phyloP scores from a whole-genome alignment of 2,113 vertebrate genomes.

The Platanista minor region DNA sequence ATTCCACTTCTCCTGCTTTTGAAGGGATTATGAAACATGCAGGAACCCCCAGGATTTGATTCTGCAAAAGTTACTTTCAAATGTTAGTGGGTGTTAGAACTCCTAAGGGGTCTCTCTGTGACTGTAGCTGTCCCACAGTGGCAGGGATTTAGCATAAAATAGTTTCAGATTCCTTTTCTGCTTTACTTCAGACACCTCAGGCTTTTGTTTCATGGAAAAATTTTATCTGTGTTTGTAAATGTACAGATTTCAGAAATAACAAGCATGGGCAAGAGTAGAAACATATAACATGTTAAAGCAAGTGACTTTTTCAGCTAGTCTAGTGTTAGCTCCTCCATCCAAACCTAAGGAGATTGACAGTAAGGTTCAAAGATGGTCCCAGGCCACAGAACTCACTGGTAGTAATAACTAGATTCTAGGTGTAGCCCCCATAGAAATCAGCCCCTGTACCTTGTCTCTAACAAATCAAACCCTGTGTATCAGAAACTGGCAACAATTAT shows the following conservation, averaged over 20 bases:
- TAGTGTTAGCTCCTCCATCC: neutral
- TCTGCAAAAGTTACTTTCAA: neutral
- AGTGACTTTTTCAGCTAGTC: neutral
- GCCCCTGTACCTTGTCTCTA: neutral
- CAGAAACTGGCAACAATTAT: neutral
- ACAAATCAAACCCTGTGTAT: neutral
- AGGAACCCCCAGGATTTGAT: neutral
- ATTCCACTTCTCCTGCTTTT: neutral
- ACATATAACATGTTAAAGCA: neutral
- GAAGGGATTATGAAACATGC: neutral
- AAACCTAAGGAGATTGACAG: neutral
- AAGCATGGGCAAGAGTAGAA: neutral
- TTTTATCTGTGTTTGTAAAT: neutral
- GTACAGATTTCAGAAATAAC: neutral
- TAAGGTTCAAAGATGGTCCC: accelerated
- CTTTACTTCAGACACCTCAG: neutral
- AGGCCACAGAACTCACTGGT: neutral
- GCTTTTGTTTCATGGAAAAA: neutral
- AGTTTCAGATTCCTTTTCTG: neutral
- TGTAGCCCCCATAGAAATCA: neutral
- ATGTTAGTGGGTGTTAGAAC: neutral
- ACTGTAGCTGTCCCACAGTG: accelerated
- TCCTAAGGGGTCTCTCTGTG: neutral
- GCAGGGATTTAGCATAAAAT: neutral
- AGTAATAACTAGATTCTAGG: too few species aligned